phyloP scores from a whole-genome alignment of 2,797 vertebrate species.

The Masticophis lateralis region DNA sequence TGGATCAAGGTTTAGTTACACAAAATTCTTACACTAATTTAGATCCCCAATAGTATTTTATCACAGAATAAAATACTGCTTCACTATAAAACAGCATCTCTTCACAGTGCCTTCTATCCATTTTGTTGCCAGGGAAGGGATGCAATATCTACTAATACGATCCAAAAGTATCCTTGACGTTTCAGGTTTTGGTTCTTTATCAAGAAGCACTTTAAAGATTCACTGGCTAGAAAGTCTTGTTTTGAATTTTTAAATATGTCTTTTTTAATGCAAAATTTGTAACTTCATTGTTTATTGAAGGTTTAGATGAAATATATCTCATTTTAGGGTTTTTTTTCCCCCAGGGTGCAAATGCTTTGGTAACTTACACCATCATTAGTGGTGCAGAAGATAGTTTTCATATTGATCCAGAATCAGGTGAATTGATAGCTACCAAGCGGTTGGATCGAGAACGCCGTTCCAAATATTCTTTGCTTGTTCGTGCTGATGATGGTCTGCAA shows the following conservation, averaged over 20 bases:
- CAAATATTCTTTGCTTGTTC: conserved; percentile 91
- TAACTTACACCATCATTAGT: conserved; percentile 95
- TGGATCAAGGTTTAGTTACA: neutral
- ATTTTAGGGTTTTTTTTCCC: conserved; percentile 24
- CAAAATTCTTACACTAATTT: neutral
- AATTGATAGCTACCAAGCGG: conserved; percentile 88
- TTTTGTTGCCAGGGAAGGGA: neutral
- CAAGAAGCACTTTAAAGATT: neutral
- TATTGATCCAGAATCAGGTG: conserved; percentile 92
- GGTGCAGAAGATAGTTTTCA: conserved; percentile 95
- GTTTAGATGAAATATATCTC: conserved; percentile 32
- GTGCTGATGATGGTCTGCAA: conserved; percentile 92
- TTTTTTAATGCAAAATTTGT: neutral
- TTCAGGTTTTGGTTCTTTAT: neutral
- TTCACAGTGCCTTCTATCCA: neutral
- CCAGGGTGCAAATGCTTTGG: conserved; percentile 93
- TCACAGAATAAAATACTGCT: neutral
- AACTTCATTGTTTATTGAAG: conserved; percentile 7
- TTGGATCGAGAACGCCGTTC: conserved; percentile 92
- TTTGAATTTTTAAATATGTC: neutral
- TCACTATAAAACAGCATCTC: neutral
- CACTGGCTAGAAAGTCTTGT: neutral
- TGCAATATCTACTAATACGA: neutral
- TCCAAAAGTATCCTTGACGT: neutral
- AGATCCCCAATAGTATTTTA: neutral